Evolutionary conservation across 2,797 vertebrate genomes (phyloP), one percentile per base, ranked within the genome.

Genomic region (Crenuchus spilurus): DNA sequence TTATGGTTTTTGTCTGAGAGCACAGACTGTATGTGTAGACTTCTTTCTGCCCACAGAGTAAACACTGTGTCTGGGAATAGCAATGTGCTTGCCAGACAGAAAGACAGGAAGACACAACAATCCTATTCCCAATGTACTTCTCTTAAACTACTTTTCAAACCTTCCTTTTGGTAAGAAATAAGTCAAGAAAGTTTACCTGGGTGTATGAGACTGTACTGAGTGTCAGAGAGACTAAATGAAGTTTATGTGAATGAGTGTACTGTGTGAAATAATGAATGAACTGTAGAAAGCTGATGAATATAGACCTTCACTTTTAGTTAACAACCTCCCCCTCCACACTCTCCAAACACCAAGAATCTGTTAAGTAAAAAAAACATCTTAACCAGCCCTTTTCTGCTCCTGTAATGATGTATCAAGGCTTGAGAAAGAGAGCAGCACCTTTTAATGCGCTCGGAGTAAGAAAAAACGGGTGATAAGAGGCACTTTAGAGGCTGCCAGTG

Each of bases 401-500:
- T 74, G 73, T 68, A 78, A 76, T 76, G 72, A 83, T 76, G 67
- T 74, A 55, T 70, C 57, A 52, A 72, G 71, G 70, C 57, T 68
- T 48, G 70, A 67, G 63, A 80, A 80, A 77, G 42, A 70, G 66
- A 76, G 67, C 70, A 72, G 48, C 68, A 78, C 68, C 79, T 79
- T 81, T 79, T 73, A 81, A 76, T 70, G 57, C 57, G 44, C 18
- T 20, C 46, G 31, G 26, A 55, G 54, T 42, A 72, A 60, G 80
- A 71, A 75, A 78, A 64, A 72, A n/a, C n/a, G 55, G 72, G 55
- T 46, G 79, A 79, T 84, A 82, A 84, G 77, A 74, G 81, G 57
- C 78, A 78, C 83, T 86, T 84, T 78, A 80, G 79, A 66, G 48
- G 77, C 78, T 70, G 73, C 60, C 65, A 54, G 72, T 75, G 80